Conservation (phyloP, 2,888 invertebrate genomes). For the Drosophila buzzatii region DNA sequence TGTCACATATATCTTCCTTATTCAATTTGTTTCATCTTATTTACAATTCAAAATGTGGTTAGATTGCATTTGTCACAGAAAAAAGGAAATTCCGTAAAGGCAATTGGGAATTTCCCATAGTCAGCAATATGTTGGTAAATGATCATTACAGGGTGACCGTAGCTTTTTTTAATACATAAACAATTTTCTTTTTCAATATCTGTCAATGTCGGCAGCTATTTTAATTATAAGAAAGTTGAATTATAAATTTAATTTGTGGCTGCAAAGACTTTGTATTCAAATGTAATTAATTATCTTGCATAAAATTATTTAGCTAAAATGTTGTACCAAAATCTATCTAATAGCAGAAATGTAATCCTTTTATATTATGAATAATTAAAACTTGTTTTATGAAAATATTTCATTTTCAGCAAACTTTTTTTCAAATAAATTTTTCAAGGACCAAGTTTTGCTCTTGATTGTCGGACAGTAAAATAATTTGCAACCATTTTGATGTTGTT, state of each 20-base stretch:
- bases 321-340: not conserved
- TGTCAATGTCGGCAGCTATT: not conserved
- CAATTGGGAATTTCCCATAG: constrained; percentile 4
- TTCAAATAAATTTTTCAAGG: not conserved
- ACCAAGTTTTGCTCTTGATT: constrained; percentile 34
- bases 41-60: constrained; percentile 25
- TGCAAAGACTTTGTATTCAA: not conserved
- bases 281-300: not conserved
- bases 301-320: not conserved
- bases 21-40: constrained; percentile 30
- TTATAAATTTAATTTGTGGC: no score
- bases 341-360: not conserved
- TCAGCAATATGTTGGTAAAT: not conserved
- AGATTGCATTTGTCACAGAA: not conserved
- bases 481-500: constrained; percentile 29
- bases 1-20: constrained; percentile 27
- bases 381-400: not conserved
- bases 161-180: not conserved
- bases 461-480: constrained; percentile 24
- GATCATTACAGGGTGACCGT: not conserved
- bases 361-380: not conserved
- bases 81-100: not conserved
- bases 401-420: not conserved
- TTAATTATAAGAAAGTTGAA: no score
- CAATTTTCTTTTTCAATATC: not conserved